Evolutionary conservation across 1,140 invertebrate genomes (phyloP).

Genomic region (Carposina sasakii): DNA sequence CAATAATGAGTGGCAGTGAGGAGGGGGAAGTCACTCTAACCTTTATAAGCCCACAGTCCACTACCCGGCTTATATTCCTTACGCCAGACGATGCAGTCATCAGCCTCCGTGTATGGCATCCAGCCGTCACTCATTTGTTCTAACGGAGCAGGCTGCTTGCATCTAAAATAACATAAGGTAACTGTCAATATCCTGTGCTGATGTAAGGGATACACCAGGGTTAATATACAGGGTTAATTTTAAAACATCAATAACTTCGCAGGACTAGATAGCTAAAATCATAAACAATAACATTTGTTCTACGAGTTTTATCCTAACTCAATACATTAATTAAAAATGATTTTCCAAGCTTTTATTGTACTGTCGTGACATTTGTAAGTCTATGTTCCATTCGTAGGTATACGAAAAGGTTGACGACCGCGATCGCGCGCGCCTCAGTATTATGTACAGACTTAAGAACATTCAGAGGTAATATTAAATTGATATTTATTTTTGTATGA

Average conservation of each 20-base stretch:
- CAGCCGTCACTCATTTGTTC: constrained; percentile 74
- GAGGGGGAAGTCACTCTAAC: constrained; percentile 35
- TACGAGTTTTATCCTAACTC: neutral
- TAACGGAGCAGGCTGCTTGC: constrained; percentile 53
- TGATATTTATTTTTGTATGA: too few relatives aligned
- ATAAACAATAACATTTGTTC: neutral
- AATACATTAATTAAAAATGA: too few relatives aligned
- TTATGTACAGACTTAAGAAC: too few relatives aligned
- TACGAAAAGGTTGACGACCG: too few relatives aligned
- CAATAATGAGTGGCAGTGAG: neutral
- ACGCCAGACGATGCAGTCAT: constrained; percentile 88
- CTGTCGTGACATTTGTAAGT: too few relatives aligned
- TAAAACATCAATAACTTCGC: neutral
- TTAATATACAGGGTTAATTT: neutral
- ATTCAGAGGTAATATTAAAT: too few relatives aligned
- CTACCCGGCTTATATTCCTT: constrained; percentile 76
- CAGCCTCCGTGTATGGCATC: constrained; percentile 84
- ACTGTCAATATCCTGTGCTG: neutral
- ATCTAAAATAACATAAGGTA: constrained; percentile 28
- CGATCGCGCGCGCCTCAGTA: too few relatives aligned
- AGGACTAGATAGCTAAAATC: neutral
- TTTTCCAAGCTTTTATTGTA: too few relatives aligned
- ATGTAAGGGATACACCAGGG: neutral
- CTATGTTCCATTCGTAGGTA: too few relatives aligned
- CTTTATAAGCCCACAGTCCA: constrained; percentile 86